These are phyloP conservation scores for Blera fallax DNA, from an alignment of 2,888 invertebrate species.

Conservation along the genomic window DNA sequence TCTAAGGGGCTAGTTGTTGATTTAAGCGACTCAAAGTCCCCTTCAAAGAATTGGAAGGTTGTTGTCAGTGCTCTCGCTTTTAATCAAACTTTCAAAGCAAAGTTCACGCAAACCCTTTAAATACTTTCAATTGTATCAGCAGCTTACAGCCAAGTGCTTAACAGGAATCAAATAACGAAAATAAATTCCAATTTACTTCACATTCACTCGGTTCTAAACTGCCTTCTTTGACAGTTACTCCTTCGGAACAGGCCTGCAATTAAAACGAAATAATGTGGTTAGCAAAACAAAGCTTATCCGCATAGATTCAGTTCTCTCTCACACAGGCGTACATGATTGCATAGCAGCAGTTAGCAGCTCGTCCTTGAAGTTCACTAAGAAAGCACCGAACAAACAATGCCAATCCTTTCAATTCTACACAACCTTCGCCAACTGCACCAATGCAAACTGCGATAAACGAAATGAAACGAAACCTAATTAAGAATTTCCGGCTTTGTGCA, in stretches of 20 bases:
- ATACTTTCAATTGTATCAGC: too few species aligned
- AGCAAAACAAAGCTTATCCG: slow-evolving; percentile 62
- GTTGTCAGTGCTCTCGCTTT: too few species aligned
- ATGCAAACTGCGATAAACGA: slow-evolving; percentile 66
- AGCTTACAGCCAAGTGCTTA: neutral
- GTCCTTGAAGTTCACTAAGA: slow-evolving; percentile 63
- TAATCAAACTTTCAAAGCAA: too few species aligned
- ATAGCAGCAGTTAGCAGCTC: neutral
- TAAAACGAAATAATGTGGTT: slow-evolving; percentile 60
- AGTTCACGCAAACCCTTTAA: too few species aligned
- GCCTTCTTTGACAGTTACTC: neutral
- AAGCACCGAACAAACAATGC: slow-evolving; percentile 44
- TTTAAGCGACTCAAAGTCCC: too few species aligned
- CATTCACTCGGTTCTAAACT: neutral
- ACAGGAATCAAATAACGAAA: neutral
- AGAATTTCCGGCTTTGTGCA: slow-evolving; percentile 62
- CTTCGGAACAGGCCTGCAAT: slow-evolving; percentile 30
- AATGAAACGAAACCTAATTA: slow-evolving; percentile 71
- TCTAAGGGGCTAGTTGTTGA: too few species aligned
- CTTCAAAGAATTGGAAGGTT: too few species aligned
- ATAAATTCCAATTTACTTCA: neutral
- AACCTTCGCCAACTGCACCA: slow-evolving; percentile 44
- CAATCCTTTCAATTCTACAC: slow-evolving; percentile 44
- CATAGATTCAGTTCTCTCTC: slow-evolving; percentile 4
- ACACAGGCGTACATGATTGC: slow-evolving; percentile 9